Evolutionary conservation across 2,888 invertebrate species (phyloP).

Genomic region (Pterobdella sp.): DNA sequence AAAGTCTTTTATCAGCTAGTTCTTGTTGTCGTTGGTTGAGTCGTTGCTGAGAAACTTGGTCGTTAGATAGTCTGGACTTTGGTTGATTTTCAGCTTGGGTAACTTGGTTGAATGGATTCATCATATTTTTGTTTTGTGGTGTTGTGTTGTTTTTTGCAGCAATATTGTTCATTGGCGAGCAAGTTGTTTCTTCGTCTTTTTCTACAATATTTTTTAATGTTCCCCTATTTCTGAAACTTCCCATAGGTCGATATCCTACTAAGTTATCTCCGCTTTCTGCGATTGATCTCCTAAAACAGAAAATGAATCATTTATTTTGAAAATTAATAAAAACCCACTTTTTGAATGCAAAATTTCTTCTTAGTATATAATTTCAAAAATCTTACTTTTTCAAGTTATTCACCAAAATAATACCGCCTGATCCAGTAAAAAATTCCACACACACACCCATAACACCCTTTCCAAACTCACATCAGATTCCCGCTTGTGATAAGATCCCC

Average conservation of each 20-base stretch:
- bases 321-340: too few relatives aligned
- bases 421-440: background rate
- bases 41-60: background rate
- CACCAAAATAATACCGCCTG: background rate
- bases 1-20: constrained; percentile 1
- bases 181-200: background rate
- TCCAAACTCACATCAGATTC: constrained; percentile 58
- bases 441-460: background rate
- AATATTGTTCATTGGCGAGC: background rate
- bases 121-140: background rate
- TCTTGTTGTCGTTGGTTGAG: constrained; percentile 9
- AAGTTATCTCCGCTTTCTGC: background rate
- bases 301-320: background rate
- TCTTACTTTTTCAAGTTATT: too few relatives aligned
- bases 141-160: background rate
- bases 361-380: too few relatives aligned
- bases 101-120: too few relatives aligned
- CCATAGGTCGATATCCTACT: background rate
- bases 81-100: too few relatives aligned
- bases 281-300: background rate
- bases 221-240: background rate
- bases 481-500: constrained; percentile 93
- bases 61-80: too few relatives aligned
- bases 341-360: too few relatives aligned
- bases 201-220: background rate